Percentiles rank a stretch among this genome's conserved stretches.
Evolutionary conservation across 2,888 invertebrate genomes (phyloP).

Genomic region (Xestobium rufovillosum): DNA sequence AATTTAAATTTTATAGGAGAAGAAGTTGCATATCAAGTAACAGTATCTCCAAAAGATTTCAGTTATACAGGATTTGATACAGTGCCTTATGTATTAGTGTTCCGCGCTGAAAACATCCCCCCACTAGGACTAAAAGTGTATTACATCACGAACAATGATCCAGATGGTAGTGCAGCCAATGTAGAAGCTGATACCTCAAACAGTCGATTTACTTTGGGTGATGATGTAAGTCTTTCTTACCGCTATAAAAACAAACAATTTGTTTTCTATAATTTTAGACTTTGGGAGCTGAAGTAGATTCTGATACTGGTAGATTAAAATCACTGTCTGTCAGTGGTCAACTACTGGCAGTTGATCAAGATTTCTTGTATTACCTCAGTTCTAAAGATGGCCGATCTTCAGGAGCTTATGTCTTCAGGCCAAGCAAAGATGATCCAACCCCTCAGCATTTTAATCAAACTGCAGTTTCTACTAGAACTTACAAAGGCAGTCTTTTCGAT

Average conservation of each 20-base stretch:
- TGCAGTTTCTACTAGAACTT: constrained; percentile 26
- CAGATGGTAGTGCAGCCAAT: constrained; percentile 5
- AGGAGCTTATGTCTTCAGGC: constrained; percentile 83
- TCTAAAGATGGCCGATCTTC: constrained; percentile 65
- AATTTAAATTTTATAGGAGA: too few species aligned
- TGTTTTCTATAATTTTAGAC: too few species aligned
- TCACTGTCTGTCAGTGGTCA: constrained; percentile 8
- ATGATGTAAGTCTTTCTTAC: constrained; percentile 10
- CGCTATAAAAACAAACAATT: too few species aligned
- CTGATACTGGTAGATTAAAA: constrained; percentile 4
- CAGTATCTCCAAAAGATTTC: constrained; percentile 21
- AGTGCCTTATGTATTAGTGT: constrained; percentile 51
- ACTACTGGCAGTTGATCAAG: constrained; percentile 43
- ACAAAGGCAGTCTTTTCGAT: constrained; percentile 43
- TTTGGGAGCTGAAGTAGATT: constrained; percentile 7
- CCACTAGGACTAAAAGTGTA: constrained; percentile 61
- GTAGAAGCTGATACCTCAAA: constrained; percentile 2
- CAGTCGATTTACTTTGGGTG: constrained; percentile 7
- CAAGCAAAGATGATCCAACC: constrained; percentile 42
- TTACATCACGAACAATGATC: constrained; percentile 43
- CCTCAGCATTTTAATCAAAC: constrained; percentile 6
- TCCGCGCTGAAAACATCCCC: constrained; percentile 57
- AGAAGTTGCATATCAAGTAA: constrained; percentile 25
- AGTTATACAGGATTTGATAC: constrained; percentile 13
- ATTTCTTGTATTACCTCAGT: constrained; percentile 62